Evolutionary conservation across 2,888 invertebrate genomes (phyloP).

Genomic region (Amaurobius ferox): DNA sequence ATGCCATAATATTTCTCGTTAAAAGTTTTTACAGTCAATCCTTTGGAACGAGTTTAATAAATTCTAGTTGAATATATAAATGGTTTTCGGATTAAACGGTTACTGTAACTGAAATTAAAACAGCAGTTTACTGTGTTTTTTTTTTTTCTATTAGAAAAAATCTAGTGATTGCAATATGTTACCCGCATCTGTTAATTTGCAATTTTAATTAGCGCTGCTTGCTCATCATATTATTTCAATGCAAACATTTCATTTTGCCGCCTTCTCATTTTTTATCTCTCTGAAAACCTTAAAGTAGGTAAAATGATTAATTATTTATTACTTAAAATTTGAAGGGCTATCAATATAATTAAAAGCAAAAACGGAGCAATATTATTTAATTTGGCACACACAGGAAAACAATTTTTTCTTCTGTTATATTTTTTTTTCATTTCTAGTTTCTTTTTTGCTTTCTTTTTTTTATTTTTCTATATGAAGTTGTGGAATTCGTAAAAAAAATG

Average conservation of each 20-base stretch:
- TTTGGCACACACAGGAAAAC: neutral
- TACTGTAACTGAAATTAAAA: no score
- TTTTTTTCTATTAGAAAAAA: no score
- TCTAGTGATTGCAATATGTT: no score
- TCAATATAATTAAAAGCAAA: conserved; percentile 9
- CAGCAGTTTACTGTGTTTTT: no score
- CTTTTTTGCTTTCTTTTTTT: neutral
- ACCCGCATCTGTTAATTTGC: no score
- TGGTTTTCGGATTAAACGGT: no score
- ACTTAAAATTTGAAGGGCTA: neutral
- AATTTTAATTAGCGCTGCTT: neutral
- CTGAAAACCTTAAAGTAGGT: neutral
- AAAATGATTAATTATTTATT: neutral
- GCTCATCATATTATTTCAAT: neutral
- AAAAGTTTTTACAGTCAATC: no score
- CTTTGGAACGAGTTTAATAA: no score
- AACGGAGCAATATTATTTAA: neutral
- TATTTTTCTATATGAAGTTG: neutral
- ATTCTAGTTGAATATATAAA: no score
- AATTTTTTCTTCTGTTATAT: neutral
- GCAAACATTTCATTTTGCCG: neutral
- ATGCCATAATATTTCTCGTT: no score
- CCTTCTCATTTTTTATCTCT: neutral
- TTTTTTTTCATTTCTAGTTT: neutral
- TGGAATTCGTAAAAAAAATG: conserved; percentile 3